Evolutionary conservation across 2,888 invertebrate genomes (phyloP), one percentile per base, ranked within the genome.

Genomic region (Oxytorus armatus): DNA sequence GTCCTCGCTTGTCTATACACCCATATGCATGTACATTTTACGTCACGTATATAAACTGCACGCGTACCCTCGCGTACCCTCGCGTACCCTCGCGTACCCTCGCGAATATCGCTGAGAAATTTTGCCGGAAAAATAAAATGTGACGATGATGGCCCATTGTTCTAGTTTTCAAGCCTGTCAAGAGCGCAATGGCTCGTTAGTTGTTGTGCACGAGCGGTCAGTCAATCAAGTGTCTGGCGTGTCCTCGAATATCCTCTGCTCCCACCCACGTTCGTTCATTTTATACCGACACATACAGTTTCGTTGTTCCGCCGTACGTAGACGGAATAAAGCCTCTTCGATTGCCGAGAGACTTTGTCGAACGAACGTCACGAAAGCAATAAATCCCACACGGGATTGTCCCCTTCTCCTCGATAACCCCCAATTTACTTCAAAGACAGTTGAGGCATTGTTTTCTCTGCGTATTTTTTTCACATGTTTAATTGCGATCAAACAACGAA

Each of bases 101-200:
- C 57, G 51, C 59, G 66, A 51, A 69, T 69, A 49, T 49, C 1
- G 11, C 25, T 16, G 23, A n/a, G 55, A 36, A 39, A 1, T 16
- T 29, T 21, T 2, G 14, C n/a, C 39, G 25, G n/a, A 8, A 14
- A 47, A 65, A 70, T 65, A 81, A 77, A 74, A 44, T 8, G 29
- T 10, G 44, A 16, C 55, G 55, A 74, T 65, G 77, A 73, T 74
- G 73, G 61, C n/a, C 69, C 69, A 72, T 81, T 80, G 80, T 80
- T 80, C 68, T 36, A 81, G n/a, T 77, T 81, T 81, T 69, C 66
- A 77, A 74, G 61, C 55, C 69, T 72, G 77, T 81, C 77, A 77
- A 77, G 73, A 74, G 65, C 51, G 73, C 80, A 63, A 80, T 73
- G 73, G 73, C 80, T 81, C 74, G 80, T 81, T 81, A 81, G 77